These are phyloP conservation scores for Triplophysa yarkandensis DNA, from an alignment of 2,797 vertebrate species.

Conservation along the genomic window DNA sequence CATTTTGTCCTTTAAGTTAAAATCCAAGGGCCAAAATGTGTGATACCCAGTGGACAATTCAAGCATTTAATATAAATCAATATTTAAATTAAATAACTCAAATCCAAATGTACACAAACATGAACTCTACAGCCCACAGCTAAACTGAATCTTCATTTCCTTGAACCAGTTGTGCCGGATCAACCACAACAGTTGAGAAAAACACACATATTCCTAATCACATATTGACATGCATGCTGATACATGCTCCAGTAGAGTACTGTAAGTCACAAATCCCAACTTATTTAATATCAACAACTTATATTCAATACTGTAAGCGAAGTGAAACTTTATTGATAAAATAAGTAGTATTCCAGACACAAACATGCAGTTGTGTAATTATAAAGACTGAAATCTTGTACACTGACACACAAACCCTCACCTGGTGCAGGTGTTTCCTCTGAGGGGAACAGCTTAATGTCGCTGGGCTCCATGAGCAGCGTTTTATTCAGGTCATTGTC, in stretches of 20 bases:
- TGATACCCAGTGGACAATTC: not conserved
- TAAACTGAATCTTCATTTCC: not conserved
- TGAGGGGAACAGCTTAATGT: conserved; percentile 72
- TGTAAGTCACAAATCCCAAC: not conserved
- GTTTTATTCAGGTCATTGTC: conserved; percentile 68
- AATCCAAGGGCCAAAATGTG: not conserved
- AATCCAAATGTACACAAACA: not conserved
- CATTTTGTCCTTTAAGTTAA: not conserved
- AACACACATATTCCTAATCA: not conserved
- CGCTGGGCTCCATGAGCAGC: conserved; percentile 66
- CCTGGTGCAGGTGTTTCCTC: conserved; percentile 62
- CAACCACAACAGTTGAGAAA: not conserved
- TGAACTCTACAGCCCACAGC: not conserved
- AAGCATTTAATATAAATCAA: not conserved
- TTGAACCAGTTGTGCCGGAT: conserved; percentile 7
- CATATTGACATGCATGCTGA: not conserved
- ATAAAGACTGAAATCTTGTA: not conserved
- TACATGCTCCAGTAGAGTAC: not conserved
- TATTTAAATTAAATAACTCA: not conserved
- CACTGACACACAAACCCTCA: conserved; percentile 3
- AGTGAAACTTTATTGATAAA: not conserved
- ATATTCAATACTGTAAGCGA: conserved; percentile 1
- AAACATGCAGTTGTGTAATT: not conserved
- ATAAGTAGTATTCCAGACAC: not conserved
- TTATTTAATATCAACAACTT: conserved; percentile 1